phyloP scores from a whole-genome alignment of 2,888 invertebrate species.

The Kryphioiulus occultus region DNA sequence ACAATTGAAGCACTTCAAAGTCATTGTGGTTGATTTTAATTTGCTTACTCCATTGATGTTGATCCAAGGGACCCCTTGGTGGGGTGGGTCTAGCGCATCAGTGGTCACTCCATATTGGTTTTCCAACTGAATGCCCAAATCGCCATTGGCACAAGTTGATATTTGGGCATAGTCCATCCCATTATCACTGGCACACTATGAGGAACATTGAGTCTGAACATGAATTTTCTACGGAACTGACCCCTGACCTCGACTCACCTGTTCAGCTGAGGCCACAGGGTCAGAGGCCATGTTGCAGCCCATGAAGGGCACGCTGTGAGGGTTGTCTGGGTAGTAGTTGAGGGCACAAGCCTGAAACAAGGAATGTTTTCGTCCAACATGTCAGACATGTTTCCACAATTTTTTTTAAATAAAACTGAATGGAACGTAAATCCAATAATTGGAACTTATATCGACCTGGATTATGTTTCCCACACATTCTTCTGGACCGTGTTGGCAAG shows the following conservation, averaged over 20 bases:
- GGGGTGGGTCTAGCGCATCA: slow-evolving; percentile 55
- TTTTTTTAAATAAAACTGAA: not conserved
- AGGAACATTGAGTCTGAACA: not conserved
- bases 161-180: slow-evolving; percentile 56
- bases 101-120: slow-evolving; percentile 57
- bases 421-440: not conserved
- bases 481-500: slow-evolving; percentile 75
- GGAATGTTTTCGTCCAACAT: too few species aligned
- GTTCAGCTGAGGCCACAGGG: slow-evolving; percentile 54
- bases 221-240: not conserved
- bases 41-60: slow-evolving; percentile 56
- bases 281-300: slow-evolving; percentile 69
- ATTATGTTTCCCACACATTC: slow-evolving; percentile 80
- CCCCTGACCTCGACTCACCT: not conserved
- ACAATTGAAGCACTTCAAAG: not conserved
- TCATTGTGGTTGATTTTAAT: not conserved
- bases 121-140: slow-evolving; percentile 56
- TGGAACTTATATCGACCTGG: too few species aligned
- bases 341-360: slow-evolving; percentile 65
- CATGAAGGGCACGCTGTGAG: slow-evolving; percentile 66
- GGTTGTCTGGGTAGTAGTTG: slow-evolving; percentile 60
- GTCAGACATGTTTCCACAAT: not conserved
- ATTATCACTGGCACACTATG: slow-evolving; percentile 56
- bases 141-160: slow-evolving; percentile 55
- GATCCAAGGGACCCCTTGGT: slow-evolving; percentile 59